These are phyloP conservation scores for Malaclemys terrapin DNA, from an alignment of 2,113 vertebrate genomes.

Conservation along the genomic window DNA sequence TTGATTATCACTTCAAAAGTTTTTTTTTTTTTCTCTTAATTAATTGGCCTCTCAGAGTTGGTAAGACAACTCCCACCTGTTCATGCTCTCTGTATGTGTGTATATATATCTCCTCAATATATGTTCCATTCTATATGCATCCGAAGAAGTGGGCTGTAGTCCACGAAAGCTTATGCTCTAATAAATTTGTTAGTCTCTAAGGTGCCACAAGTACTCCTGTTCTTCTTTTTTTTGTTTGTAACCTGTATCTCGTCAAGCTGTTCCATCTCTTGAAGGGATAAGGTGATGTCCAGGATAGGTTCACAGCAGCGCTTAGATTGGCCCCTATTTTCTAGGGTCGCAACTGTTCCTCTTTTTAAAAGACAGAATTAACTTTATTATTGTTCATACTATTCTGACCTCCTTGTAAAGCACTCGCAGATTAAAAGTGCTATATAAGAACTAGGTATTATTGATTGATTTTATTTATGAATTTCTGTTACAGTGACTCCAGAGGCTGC, in stretches of 20 bases:
- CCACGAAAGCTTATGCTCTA: too few relatives aligned
- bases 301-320: background rate
- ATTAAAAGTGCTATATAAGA: background rate
- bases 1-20: too few relatives aligned
- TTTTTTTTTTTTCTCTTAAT: too few relatives aligned
- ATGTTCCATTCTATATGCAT: too few relatives aligned
- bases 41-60: too few relatives aligned
- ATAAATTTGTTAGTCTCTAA: too few relatives aligned
- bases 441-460: background rate
- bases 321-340: background rate
- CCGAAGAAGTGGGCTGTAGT: too few relatives aligned
- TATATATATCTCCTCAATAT: too few relatives aligned
- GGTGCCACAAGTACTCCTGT: too few relatives aligned
- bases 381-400: background rate
- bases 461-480: background rate
- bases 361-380: background rate
- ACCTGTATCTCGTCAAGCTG: background rate
- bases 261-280: background rate
- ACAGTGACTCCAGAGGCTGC: background rate
- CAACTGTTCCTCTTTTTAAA: background rate
- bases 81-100: too few relatives aligned
- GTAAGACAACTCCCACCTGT: too few relatives aligned
- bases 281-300: background rate
- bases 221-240: background rate
- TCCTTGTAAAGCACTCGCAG: background rate